A percentile compares a stretch with the other conserved stretches of the same genome.
These are phyloP conservation scores for Porites lobata DNA, from an alignment of 92 coral and sea anemone species.

Conservation along the genomic window DNA sequence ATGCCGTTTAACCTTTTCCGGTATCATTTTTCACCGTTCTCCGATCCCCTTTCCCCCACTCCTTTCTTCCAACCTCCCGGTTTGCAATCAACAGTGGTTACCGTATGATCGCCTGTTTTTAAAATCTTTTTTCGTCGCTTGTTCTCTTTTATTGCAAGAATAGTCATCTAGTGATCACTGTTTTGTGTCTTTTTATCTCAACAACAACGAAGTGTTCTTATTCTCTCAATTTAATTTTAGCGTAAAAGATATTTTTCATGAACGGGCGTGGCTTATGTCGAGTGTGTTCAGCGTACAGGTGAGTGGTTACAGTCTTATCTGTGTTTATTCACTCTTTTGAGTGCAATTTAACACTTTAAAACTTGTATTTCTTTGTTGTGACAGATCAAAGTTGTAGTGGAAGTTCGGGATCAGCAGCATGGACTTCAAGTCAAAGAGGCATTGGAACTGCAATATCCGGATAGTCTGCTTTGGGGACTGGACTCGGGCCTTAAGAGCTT, in stretches of 20 bases:
- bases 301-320: neutral
- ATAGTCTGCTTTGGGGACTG: conserved; percentile 83
- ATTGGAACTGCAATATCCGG: conserved; percentile 63
- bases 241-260: conserved; percentile 94
- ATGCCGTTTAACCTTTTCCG: no score
- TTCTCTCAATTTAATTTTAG: conserved; percentile 44
- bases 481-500: conserved; percentile 32
- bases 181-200: no score
- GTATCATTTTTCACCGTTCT: no score
- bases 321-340: neutral
- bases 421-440: conserved; percentile 83
- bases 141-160: no score
- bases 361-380: neutral
- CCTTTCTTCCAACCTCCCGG: no score
- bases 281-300: conserved; percentile 96
- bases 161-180: no score
- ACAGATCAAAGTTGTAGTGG: conserved; percentile 80
- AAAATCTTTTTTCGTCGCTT: no score
- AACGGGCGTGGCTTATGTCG: conserved; percentile 95
- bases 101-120: no score
- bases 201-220: neutral
- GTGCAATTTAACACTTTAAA: neutral
- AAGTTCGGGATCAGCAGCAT: conserved; percentile 80
- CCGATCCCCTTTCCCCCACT: no score
- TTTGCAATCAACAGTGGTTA: no score